Conservation (phyloP, 2,113 vertebrate genomes). For the Tursiops truncatus region DNA sequence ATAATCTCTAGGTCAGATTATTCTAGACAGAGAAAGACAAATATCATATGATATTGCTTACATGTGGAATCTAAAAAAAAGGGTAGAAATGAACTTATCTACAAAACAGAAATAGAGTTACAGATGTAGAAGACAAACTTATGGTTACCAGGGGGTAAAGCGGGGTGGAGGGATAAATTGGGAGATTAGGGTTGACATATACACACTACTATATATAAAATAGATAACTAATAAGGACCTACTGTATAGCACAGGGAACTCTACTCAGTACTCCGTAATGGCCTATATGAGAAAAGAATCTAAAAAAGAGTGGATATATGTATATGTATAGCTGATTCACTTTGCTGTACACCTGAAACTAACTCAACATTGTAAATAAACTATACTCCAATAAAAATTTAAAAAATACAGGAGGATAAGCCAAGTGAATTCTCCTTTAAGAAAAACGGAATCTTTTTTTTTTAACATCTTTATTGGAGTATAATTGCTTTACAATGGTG, state of each 20-base stretch:
- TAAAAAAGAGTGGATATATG: not conserved
- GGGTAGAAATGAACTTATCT: too few species aligned
- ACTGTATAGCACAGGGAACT: not conserved
- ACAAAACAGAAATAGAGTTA: not conserved
- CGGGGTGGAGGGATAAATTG: not conserved
- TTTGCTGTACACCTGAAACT: not conserved
- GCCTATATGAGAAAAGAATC: not conserved
- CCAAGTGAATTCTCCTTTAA: too few species aligned
- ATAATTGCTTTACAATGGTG: too few species aligned
- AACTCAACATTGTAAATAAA: not conserved
- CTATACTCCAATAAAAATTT: too few species aligned
- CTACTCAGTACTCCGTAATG: not conserved
- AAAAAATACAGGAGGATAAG: too few species aligned
- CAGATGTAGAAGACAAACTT: too few species aligned
- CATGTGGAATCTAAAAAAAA: too few species aligned
- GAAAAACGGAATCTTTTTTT: too few species aligned
- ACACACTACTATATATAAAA: not conserved
- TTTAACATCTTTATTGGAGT: too few species aligned
- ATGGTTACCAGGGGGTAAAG: not conserved
- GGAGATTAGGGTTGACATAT: not conserved
- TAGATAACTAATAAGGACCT: not conserved
- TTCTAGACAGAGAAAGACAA: not conserved
- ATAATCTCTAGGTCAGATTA: not conserved
- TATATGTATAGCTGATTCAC: not conserved
- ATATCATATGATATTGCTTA: not conserved